Conservation (phyloP, 2,888 invertebrate genomes). For the Pseudanteris insignis region DNA sequence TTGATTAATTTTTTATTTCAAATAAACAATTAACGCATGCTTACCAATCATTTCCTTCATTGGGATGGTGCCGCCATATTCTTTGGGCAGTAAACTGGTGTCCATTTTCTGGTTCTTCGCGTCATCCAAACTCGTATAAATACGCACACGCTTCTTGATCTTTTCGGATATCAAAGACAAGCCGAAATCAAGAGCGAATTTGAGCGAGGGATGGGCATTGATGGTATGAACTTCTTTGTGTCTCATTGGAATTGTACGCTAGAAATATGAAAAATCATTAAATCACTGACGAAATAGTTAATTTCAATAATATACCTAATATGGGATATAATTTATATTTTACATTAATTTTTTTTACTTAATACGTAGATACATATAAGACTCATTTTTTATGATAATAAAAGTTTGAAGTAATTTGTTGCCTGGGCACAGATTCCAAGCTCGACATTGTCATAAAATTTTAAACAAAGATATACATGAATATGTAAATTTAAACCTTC, state of each 20-base stretch:
- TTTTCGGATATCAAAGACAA: slow-evolving; percentile 81
- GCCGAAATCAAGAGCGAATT: slow-evolving; percentile 80
- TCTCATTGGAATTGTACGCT: slow-evolving; percentile 81
- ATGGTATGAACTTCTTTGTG: slow-evolving; percentile 83
- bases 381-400: too few species aligned
- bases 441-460: too few species aligned
- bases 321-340: too few species aligned
- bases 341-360: neutral
- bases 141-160: slow-evolving; percentile 75
- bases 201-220: slow-evolving; percentile 78
- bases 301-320: neutral
- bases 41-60: slow-evolving; percentile 85
- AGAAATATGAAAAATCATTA: slow-evolving; percentile 20
- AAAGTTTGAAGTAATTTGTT: too few species aligned
- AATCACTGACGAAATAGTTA: neutral
- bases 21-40: neutral
- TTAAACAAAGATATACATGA: too few species aligned
- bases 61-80: slow-evolving; percentile 85
- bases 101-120: slow-evolving; percentile 70
- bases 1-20: too few species aligned
- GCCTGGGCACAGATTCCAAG: too few species aligned
- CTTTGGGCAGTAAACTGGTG: slow-evolving; percentile 76
- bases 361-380: too few species aligned
- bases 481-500: too few species aligned
- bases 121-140: slow-evolving; percentile 74